Percentiles rank a stretch among this genome's conserved stretches.
These are phyloP conservation scores for Petrocephalus microphthalmus DNA, from an alignment of 2,113 vertebrate genomes.

Conservation along the genomic window DNA sequence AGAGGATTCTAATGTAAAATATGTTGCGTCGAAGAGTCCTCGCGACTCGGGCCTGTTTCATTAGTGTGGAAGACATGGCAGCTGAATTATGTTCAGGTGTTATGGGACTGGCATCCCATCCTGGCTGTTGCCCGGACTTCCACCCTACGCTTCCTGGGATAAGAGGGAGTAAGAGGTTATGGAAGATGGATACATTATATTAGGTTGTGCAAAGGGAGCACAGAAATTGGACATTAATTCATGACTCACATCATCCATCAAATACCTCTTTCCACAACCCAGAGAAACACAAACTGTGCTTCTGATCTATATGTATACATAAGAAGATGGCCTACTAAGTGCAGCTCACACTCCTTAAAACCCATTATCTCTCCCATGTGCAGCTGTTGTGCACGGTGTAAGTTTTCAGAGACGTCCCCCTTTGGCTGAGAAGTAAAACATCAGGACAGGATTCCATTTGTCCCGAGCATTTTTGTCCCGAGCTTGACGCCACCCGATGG, in stretches of 20 bases:
- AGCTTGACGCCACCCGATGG: background rate
- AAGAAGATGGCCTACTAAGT: background rate
- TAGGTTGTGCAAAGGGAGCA: background rate
- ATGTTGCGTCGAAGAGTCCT: background rate
- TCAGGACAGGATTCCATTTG: background rate
- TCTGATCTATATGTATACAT: background rate
- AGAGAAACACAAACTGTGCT: background rate
- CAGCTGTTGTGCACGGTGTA: background rate
- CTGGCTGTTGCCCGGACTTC: background rate
- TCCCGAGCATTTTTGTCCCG: background rate
- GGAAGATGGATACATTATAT: background rate
- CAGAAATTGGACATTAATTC: background rate
- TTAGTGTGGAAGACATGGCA: background rate
- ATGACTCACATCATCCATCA: background rate
- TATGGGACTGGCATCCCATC: background rate
- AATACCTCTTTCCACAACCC: background rate
- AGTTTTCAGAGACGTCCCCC: background rate
- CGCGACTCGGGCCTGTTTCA: background rate
- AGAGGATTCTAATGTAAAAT: background rate
- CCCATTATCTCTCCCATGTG: background rate
- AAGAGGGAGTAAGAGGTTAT: background rate
- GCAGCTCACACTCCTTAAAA: background rate
- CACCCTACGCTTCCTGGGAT: background rate
- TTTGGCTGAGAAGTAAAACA: background rate
- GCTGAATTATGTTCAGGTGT: background rate